Evolutionary conservation across 1,140 invertebrate species (phyloP).

Genomic region (Caenorhabditis briggsae): DNA sequence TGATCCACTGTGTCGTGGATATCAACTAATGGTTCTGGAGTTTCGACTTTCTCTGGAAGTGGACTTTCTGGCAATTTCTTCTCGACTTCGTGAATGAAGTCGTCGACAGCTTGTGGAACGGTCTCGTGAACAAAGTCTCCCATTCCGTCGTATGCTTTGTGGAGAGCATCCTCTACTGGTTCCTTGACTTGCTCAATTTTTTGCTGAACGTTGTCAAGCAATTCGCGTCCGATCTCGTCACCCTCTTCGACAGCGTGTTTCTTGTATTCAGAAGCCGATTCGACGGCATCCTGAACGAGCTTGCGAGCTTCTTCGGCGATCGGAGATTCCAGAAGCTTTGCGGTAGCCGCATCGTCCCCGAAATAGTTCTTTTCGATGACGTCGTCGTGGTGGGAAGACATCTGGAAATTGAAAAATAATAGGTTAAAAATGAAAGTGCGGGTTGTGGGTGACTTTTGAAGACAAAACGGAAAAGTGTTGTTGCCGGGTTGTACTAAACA

Average conservation of each 20-base stretch:
- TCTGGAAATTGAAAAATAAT: conserved; percentile 9
- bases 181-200: conserved; percentile 5
- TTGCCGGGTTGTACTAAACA: conserved; percentile 35
- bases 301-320: conserved; percentile 29
- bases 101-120: background rate
- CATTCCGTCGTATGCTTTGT: conserved; percentile 31
- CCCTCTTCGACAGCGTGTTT: conserved; percentile 48
- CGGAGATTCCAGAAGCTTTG: conserved; percentile 30
- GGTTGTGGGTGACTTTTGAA: background rate
- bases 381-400: conserved; percentile 38
- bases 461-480: conserved; percentile 17
- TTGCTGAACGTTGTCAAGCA: conserved; percentile 21
- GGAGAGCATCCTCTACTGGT: background rate
- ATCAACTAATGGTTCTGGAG: conserved; percentile 11
- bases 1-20: conserved; percentile 29
- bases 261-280: conserved; percentile 30
- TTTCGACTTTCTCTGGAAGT: conserved; percentile 14
- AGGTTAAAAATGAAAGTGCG: background rate
- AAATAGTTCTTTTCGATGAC: conserved; percentile 52
- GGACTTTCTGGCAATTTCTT: background rate
- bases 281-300: conserved; percentile 37
- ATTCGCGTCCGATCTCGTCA: conserved; percentile 47
- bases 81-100: conserved; percentile 19
- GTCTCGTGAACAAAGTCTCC: conserved; percentile 31
- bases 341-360: conserved; percentile 5